Conservation (phyloP, 2,797 vertebrate species). For the Etheostoma perlongum region DNA sequence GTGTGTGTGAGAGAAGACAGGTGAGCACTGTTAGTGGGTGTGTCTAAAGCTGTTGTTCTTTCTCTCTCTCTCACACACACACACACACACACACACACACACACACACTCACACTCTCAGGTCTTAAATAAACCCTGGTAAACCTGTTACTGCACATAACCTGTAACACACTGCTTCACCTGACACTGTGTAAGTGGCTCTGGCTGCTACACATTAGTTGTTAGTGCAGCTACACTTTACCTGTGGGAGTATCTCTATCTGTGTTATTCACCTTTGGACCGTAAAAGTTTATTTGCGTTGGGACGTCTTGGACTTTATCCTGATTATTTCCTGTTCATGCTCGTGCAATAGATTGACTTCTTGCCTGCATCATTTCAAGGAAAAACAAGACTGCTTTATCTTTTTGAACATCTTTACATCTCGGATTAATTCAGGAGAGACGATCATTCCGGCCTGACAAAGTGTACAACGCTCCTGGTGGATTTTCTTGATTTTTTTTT, state of each 20-base stretch:
- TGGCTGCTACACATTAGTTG: not conserved
- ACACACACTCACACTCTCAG: slow-evolving; percentile 25
- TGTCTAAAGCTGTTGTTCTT: slow-evolving; percentile 42
- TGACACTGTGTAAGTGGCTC: not conserved
- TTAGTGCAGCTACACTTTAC: not conserved
- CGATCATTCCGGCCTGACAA: not conserved
- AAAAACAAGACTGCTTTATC: not conserved
- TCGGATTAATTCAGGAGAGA: not conserved
- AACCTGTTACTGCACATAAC: slow-evolving; percentile 62
- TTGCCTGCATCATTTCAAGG: not conserved
- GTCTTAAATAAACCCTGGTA: slow-evolving; percentile 54
- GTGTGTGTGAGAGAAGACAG: slow-evolving; percentile 19
- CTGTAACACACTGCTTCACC: slow-evolving; percentile 24
- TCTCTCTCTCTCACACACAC: slow-evolving; percentile 16
- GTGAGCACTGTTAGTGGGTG: slow-evolving; percentile 58
- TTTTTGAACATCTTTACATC: not conserved
- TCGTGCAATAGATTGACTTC: not conserved
- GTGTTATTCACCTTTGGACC: slow-evolving; percentile 62
- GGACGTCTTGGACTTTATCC: slow-evolving; percentile 58
- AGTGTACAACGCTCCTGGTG: not conserved
- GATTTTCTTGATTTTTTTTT: not conserved
- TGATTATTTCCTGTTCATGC: slow-evolving; percentile 22
- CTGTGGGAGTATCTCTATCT: slow-evolving; percentile 13
- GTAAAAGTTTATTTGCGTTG: not conserved
- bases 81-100: slow-evolving; percentile 8